These are phyloP conservation scores for Drosophila nigromelanica DNA, from an alignment of 1,140 invertebrate genomes.

Conservation along the genomic window DNA sequence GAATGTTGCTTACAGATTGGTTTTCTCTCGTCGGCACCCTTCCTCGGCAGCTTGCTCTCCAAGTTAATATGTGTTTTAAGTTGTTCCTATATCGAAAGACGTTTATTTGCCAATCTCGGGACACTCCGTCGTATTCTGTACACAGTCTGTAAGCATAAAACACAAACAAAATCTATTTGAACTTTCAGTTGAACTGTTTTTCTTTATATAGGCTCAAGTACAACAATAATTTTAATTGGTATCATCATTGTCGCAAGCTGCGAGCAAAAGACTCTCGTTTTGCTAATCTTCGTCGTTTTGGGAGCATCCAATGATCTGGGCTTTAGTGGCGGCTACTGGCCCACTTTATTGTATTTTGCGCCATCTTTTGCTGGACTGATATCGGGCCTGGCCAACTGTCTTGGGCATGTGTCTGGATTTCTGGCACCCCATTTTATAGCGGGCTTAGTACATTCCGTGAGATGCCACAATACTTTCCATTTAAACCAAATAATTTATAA, in stretches of 20 bases:
- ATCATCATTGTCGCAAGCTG: constrained; percentile 53
- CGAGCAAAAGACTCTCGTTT: constrained; percentile 45
- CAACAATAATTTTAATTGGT: constrained; percentile 37
- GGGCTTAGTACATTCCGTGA: constrained; percentile 60
- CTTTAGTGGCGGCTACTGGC: constrained; percentile 74
- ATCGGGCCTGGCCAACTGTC: constrained; percentile 65
- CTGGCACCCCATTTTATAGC: constrained; percentile 58
- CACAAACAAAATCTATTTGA: neutral
- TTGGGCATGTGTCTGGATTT: constrained; percentile 68
- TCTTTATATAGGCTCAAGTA: constrained; percentile 36
- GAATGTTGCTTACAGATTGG: constrained; percentile 37
- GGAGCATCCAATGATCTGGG: constrained; percentile 62
- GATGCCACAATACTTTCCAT: neutral
- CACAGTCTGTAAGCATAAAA: constrained; percentile 51
- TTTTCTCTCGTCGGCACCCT: constrained; percentile 59
- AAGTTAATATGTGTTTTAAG: constrained; percentile 61
- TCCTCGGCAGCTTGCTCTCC: constrained; percentile 57
- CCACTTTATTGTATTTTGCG: constrained; percentile 70
- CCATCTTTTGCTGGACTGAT: constrained; percentile 73
- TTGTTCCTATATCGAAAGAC: constrained; percentile 54
- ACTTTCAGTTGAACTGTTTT: neutral
- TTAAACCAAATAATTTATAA: neutral
- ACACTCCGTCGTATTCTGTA: constrained; percentile 63
- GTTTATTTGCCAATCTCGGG: constrained; percentile 30
- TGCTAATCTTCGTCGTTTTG: constrained; percentile 55